These are phyloP conservation scores for Xanthorhoe spadicearia DNA, from an alignment of 2,888 invertebrate species.

Conservation along the genomic window DNA sequence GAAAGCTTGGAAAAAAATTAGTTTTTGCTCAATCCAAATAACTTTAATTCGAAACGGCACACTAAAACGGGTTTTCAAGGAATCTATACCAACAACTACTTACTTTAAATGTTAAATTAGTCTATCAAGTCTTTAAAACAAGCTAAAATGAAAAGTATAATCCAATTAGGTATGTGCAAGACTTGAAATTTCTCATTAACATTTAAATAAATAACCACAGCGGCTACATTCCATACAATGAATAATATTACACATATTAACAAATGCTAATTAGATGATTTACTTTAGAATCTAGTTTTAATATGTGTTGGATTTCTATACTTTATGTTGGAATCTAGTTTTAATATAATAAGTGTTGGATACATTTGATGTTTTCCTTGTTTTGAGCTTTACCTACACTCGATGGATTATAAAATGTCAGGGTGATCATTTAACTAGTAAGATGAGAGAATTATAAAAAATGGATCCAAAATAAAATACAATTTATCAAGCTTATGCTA, in stretches of 20 bases:
- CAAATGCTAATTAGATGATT: neutral
- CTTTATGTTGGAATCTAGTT: neutral
- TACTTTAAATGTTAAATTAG: neutral
- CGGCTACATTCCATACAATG: neutral
- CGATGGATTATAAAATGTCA: neutral
- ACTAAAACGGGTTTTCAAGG: too few relatives aligned
- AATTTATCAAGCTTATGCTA: too few relatives aligned
- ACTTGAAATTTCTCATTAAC: conserved; percentile 1
- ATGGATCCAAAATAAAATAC: too few relatives aligned
- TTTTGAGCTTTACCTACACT: neutral
- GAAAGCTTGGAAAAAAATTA: too few relatives aligned
- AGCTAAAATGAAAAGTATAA: neutral
- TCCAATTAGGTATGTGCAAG: neutral
- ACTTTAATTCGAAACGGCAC: too few relatives aligned
- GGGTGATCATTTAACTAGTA: too few relatives aligned
- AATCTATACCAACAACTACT: neutral
- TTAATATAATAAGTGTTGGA: neutral
- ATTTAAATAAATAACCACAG: neutral
- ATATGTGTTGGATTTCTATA: too few relatives aligned
- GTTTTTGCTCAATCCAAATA: too few relatives aligned
- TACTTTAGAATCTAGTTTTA: neutral
- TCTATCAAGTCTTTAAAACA: neutral
- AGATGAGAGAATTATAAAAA: too few relatives aligned
- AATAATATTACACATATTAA: neutral
- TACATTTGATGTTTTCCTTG: neutral